Conservation (phyloP, 2,888 invertebrate genomes). For the Oscheius myriophilus region DNA sequence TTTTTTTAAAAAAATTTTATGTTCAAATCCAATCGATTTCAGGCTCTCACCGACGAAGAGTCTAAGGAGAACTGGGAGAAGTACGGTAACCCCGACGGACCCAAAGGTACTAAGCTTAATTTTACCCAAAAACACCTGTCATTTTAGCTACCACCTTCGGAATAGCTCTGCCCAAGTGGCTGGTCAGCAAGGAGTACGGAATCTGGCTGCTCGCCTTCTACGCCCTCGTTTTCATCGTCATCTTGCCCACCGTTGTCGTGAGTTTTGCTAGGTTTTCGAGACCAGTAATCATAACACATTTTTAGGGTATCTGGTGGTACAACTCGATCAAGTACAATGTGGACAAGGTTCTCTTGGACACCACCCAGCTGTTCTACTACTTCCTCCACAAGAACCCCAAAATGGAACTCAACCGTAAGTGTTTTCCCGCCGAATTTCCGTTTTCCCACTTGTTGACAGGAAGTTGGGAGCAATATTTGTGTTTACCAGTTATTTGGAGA, state of each 20-base stretch:
- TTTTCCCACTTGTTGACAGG: too few species aligned
- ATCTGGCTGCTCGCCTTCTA: slow-evolving; percentile 93
- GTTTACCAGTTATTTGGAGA: too few species aligned
- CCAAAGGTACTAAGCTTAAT: slow-evolving; percentile 78
- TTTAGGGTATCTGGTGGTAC: slow-evolving; percentile 95
- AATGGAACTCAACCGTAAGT: slow-evolving; percentile 88
- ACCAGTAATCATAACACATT: not conserved
- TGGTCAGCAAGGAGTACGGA: slow-evolving; percentile 98
- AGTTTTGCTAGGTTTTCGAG: slow-evolving; percentile 61
- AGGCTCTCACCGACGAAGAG: slow-evolving; percentile 94
- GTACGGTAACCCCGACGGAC: slow-evolving; percentile 99
- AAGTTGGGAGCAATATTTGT: too few species aligned
- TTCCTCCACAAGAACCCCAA: slow-evolving; percentile 95
- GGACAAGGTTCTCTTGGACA: slow-evolving; percentile 90
- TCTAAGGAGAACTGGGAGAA: slow-evolving; percentile 97
- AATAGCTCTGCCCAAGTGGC: slow-evolving; percentile 98
- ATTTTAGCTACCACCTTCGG: slow-evolving; percentile 99
- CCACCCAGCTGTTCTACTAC: slow-evolving; percentile 94
- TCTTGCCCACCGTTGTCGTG: slow-evolving; percentile 80
- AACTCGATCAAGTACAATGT: slow-evolving; percentile 94
- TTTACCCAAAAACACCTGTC: slow-evolving; percentile 36
- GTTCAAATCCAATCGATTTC: too few species aligned
- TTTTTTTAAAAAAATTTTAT: too few species aligned
- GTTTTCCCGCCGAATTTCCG: not conserved
- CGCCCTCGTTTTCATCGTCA: slow-evolving; percentile 96